Evolutionary conservation across 2,888 invertebrate genomes (phyloP).

Genomic region (Plagodis dolabraria): DNA sequence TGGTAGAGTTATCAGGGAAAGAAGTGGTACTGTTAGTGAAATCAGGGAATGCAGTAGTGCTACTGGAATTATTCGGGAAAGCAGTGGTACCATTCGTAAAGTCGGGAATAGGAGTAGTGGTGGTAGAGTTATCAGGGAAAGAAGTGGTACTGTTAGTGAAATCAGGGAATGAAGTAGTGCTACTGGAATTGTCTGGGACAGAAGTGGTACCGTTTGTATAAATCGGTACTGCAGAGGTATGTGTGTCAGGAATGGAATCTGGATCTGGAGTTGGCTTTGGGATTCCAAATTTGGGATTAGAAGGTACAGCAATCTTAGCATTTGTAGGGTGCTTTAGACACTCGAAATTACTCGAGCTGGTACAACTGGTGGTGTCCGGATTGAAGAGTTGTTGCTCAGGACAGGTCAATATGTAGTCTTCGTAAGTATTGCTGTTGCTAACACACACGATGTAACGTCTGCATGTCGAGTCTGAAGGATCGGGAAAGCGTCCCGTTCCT

Average conservation of each 20-base stretch:
- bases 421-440: not conserved
- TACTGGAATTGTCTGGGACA: not conserved
- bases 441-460: not conserved
- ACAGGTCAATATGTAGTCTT: not conserved
- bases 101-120: not conserved
- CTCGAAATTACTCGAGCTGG: not conserved
- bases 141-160: slow-evolving; percentile 1
- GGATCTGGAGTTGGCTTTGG: too few species aligned
- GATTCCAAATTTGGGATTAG: too few species aligned
- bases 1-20: not conserved
- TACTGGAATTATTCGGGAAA: not conserved
- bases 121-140: not conserved
- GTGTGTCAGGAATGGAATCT: too few species aligned
- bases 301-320: too few species aligned
- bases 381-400: not conserved
- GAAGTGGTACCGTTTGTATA: too few species aligned
- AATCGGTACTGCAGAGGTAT: too few species aligned
- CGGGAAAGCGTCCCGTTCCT: not conserved
- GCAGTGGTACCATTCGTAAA: too few species aligned
- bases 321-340: not conserved
- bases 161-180: not conserved
- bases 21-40: not conserved
- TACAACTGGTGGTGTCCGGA: not conserved
- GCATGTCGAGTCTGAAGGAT: slow-evolving; percentile 5
- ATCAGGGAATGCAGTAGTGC: not conserved